Evolutionary conservation across 2,113 vertebrate species (phyloP), one percentile per base, ranked within the genome.

Genomic region (Gobius niger): DNA sequence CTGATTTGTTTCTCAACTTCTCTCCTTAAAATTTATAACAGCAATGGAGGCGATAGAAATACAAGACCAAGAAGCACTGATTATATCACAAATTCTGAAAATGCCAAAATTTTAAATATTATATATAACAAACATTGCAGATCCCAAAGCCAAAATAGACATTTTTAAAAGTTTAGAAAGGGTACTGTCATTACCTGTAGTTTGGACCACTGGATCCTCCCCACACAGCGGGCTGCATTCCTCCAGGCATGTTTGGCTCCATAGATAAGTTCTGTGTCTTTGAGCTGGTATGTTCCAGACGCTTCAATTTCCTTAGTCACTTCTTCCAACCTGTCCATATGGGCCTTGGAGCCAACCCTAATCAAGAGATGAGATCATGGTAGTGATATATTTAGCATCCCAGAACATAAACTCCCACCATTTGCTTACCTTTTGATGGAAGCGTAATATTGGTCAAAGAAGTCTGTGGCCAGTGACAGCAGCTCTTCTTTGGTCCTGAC

Each of bases 171-270:
- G 53, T 13, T 7, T 19, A 34, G 53, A 19, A 5, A 40, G 7
- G 19, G 19, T 34, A 1, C 11, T 3, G 1, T 56, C 6, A 19
- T 57, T n/a, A 97, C 98, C 96, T 99, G 97, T 53, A 99, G 91
- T 86, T 99, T 99, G 86, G 98, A 99, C 98, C 98, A 99, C 90
- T 99, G 97, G 81, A 99, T 99, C 84, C 97, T 92, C 67, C 98
- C 98, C 0, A 99, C 95, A 0, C 97, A 99, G 8, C 98, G 94
- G 6, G 98, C 90, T 0, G 98, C 97, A 0, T 99, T 99, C 46
- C 98, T 89, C 98, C 96, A 99, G 78, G 96, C 98, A 0, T 98
- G 96, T 77, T 99, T 99, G 72, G 98, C 98, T 0, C 98, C 98
- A 0, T 98, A 99, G 82, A 98, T 98, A 9, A 99, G 91, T 86